These are phyloP conservation scores for Australoheros facetus DNA, from an alignment of 2,797 vertebrate species.

Conservation along the genomic window DNA sequence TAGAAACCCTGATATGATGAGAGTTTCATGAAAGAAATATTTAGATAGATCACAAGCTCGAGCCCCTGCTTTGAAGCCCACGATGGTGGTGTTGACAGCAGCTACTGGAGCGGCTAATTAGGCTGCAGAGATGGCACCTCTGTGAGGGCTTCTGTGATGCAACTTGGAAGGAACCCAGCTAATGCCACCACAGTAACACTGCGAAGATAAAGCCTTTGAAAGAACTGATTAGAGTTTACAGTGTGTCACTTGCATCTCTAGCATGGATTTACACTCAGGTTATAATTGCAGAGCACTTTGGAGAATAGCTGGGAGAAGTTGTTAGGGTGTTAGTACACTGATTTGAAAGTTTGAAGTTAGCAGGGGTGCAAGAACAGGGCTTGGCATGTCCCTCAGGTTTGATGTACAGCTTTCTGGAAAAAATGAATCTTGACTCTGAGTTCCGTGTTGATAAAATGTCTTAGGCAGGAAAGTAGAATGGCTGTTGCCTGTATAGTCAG, in stretches of 20 bases:
- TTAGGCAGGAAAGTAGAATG: constrained; percentile 60
- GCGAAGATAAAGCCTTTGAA: constrained; percentile 28
- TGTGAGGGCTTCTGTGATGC: constrained; percentile 56
- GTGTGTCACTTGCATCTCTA: constrained; percentile 19
- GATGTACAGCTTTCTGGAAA: constrained; percentile 42
- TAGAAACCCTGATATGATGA: constrained; percentile 33
- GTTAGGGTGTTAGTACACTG: constrained; percentile 28
- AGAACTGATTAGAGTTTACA: constrained; percentile 38
- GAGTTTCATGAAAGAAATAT: constrained; percentile 64
- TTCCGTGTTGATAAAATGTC: constrained; percentile 61
- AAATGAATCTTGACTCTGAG: constrained; percentile 48
- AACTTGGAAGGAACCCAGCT: constrained; percentile 46
- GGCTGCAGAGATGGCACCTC: constrained; percentile 55
- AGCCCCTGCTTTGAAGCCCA: constrained; percentile 66
- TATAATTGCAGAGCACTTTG: constrained; percentile 11
- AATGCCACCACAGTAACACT: constrained; percentile 25
- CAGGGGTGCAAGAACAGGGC: constrained; percentile 13
- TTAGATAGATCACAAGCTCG: constrained; percentile 71
- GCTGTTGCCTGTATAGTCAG: constrained; percentile 51
- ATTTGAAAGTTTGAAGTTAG: constrained; percentile 37
- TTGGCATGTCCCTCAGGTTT: constrained; percentile 34
- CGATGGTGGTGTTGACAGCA: constrained; percentile 60
- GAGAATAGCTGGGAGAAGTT: constrained; percentile 17
- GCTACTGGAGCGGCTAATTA: constrained; percentile 66
- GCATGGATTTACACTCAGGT: constrained; percentile 18